Base-by-base conservation (phyloP, 37 sponge, comb jelly and placozoan species). In the Theonella swinhoei region DNA sequence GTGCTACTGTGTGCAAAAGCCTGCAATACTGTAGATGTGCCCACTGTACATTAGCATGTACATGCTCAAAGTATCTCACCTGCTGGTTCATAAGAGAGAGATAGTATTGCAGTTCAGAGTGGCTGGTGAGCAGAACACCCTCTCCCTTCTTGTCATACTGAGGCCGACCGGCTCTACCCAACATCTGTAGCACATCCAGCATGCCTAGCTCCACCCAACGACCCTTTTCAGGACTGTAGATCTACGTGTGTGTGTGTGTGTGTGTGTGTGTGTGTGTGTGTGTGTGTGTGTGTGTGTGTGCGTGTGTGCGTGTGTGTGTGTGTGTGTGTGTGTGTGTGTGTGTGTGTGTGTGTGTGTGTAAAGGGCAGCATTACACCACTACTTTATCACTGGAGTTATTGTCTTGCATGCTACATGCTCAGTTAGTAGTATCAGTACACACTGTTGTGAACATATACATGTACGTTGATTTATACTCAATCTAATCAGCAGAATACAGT, bases 81-180 rank as follows among this genome's bases (percentile, higher is more conserved):
- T 96, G 98, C 64, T 96, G 99, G 83, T 96, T 99, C 85, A 99
- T 93, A 19, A 99, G 88, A 26, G 97, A 96, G 61, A 99, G 94
- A 78, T 99, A 99, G 81, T 96, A 96, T 80, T 96, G 97, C 25
- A 99, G 90, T 79, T 99, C 97, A 77, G 88, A 78, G 83, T 99
- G 99, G 65, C 88, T 87, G 31, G 99, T 99, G 68, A 99, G 80
- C 42, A 99, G 84, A 34, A 96, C 83, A 0, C 99, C 99, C 75
- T 99, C 93, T 17, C 99, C 99, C 34, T 74, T 78, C 75, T 92
- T 92, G 86, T 99, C 97, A 74, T 94, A 95, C 87, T 99, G 99
- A 0, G 99, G 99, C 37, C 99, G 80, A 23, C 99, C 99, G 37
- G 95, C 95, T 36, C 99, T 80, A n/a, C 99, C 99, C 36, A 99